Conservation (phyloP, 2,113 vertebrate species). For the Neofelis nebulosa region DNA sequence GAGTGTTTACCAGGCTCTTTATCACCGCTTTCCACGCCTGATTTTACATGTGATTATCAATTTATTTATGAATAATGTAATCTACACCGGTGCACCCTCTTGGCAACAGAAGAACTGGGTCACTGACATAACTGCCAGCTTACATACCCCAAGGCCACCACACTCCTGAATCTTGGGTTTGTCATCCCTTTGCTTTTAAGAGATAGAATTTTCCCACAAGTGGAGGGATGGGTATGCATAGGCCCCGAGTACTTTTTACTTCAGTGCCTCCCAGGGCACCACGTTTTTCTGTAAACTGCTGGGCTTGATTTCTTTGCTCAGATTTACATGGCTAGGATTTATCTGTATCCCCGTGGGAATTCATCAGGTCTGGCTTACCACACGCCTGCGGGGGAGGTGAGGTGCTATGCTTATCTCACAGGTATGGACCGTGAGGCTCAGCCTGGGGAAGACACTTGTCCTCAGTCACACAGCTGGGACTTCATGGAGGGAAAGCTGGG, state of each 20-base stretch:
- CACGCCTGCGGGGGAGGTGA: not conserved
- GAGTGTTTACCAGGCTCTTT: not conserved
- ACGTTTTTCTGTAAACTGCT: not conserved
- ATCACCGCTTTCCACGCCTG: not conserved
- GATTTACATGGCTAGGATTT: not conserved
- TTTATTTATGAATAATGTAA: not conserved
- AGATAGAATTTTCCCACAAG: not conserved
- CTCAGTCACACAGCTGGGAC: not conserved
- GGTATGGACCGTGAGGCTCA: not conserved
- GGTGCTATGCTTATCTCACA: no score
- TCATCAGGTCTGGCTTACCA: not conserved
- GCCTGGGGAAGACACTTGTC: not conserved
- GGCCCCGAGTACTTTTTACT: not conserved
- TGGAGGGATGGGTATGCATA: no score
- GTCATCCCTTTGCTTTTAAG: not conserved
- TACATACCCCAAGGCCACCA: rapidly evolving
- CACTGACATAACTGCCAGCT: not conserved
- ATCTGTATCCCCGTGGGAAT: not conserved
- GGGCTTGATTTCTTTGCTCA: not conserved
- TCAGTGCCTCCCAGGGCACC: not conserved
- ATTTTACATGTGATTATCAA: not conserved
- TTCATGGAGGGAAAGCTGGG: not conserved
- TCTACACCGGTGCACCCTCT: not conserved
- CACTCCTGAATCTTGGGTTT: not conserved
- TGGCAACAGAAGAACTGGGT: not conserved